These are phyloP conservation scores for Ciconia maguari DNA, from an alignment of 2,113 vertebrate genomes.

Conservation along the genomic window DNA sequence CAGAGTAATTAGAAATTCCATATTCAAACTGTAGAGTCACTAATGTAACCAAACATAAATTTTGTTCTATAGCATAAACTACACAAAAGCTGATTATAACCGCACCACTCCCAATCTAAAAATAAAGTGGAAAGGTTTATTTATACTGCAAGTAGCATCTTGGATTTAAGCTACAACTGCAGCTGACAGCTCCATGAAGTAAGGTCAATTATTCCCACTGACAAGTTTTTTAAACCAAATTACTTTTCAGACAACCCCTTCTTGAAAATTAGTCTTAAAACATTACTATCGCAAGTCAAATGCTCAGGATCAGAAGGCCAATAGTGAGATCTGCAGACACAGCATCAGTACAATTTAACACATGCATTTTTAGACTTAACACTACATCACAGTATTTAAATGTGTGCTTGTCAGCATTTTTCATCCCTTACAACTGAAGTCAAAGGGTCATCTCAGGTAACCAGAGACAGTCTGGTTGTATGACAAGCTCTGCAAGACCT, in stretches of 20 bases:
- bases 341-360: background rate
- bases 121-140: slow-evolving; percentile 62
- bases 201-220: slow-evolving; percentile 2
- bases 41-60: slow-evolving; percentile 10
- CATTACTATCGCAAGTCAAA: background rate
- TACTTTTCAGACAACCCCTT: background rate
- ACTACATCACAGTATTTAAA: background rate
- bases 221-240: background rate
- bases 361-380: background rate
- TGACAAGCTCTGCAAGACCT: background rate
- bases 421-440: background rate
- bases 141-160: slow-evolving; percentile 51
- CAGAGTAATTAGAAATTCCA: background rate
- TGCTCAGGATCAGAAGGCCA: background rate
- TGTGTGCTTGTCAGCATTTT: background rate
- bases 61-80: slow-evolving; percentile 16
- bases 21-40: background rate
- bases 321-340: background rate
- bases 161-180: slow-evolving; percentile 10
- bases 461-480: background rate
- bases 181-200: background rate
- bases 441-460: background rate
- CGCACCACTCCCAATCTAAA: slow-evolving; percentile 52
- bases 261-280: background rate
- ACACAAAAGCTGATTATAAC: slow-evolving; percentile 55